These are phyloP conservation scores for Meriones unguiculatus DNA, from an alignment of 2,113 vertebrate species.

Conservation along the genomic window DNA sequence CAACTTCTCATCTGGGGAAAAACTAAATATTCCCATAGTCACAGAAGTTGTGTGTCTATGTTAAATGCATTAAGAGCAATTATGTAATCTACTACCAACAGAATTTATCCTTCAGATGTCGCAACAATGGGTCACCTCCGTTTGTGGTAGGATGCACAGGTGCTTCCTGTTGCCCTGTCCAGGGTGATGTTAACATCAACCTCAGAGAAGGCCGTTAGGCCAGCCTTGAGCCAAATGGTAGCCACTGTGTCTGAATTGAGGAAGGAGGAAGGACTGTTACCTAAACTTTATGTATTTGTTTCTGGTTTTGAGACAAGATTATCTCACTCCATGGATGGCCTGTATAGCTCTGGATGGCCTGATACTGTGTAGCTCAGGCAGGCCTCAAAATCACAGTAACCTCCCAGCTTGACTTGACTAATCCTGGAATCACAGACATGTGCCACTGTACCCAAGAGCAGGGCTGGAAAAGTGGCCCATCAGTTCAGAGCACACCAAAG, in stretches of 20 bases:
- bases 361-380: not conserved
- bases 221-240: not conserved
- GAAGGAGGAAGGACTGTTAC: not conserved
- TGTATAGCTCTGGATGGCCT: not conserved
- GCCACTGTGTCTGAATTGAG: not conserved
- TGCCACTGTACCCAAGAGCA: not conserved
- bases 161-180: slow-evolving; percentile 76
- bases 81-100: slow-evolving; percentile 56
- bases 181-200: slow-evolving; percentile 60
- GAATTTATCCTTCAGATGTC: slow-evolving; percentile 31
- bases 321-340: not conserved
- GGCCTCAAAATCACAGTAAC: not conserved
- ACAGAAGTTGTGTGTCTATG: not conserved
- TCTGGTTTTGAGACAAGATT: not conserved
- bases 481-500: not conserved
- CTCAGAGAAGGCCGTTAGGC: slow-evolving; percentile 70
- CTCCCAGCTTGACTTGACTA: not conserved
- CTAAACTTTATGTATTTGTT: not conserved
- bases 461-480: not conserved
- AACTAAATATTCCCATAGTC: slow-evolving; percentile 17
- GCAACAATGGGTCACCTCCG: not conserved
- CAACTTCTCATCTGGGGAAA: not conserved
- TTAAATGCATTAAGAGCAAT: slow-evolving; percentile 49
- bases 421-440: not conserved
- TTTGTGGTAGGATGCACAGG: slow-evolving; percentile 67